phyloP scores from a whole-genome alignment of 2,888 invertebrate species.

The Drosophila rubida region DNA sequence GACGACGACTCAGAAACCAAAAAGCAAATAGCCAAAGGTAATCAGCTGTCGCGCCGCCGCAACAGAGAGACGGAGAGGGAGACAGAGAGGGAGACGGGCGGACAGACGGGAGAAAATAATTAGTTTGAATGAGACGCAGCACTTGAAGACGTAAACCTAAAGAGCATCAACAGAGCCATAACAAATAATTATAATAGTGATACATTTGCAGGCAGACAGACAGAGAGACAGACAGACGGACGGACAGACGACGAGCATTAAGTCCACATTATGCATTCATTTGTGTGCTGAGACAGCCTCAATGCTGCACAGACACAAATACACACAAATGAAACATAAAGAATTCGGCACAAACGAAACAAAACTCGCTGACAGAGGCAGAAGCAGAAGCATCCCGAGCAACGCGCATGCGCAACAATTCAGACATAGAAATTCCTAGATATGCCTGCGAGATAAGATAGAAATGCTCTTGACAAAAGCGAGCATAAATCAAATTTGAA shows the following conservation, averaged over 20 bases:
- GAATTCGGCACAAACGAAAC: constrained; percentile 41
- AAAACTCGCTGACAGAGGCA: constrained; percentile 25
- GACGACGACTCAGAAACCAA: constrained; percentile 26
- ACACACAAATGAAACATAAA: constrained; percentile 15
- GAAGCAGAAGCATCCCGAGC: constrained; percentile 8
- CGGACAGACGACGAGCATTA: constrained; percentile 51
- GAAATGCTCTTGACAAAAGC: background rate
- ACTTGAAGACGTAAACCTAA: constrained; percentile 44
- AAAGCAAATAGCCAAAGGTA: constrained; percentile 65
- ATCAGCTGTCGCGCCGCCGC: constrained; percentile 58
- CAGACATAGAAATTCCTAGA: background rate
- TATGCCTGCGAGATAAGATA: background rate
- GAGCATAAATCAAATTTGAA: background rate
- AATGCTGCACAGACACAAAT: constrained; percentile 3
- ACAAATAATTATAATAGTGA: constrained; percentile 41
- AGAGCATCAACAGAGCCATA: constrained; percentile 27
- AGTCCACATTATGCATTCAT: constrained; percentile 69
- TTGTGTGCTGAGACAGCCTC: constrained; percentile 37
- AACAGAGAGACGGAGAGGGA: constrained; percentile 24
- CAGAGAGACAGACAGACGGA: constrained; percentile 22
- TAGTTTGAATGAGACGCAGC: constrained; percentile 63
- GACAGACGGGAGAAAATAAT: constrained; percentile 56
- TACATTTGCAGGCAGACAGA: constrained; percentile 40
- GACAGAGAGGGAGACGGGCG: constrained; percentile 5
- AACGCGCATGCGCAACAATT: constrained; percentile 20